phyloP scores from a whole-genome alignment of 2,888 invertebrate genomes.

The Plagodis dolabraria region DNA sequence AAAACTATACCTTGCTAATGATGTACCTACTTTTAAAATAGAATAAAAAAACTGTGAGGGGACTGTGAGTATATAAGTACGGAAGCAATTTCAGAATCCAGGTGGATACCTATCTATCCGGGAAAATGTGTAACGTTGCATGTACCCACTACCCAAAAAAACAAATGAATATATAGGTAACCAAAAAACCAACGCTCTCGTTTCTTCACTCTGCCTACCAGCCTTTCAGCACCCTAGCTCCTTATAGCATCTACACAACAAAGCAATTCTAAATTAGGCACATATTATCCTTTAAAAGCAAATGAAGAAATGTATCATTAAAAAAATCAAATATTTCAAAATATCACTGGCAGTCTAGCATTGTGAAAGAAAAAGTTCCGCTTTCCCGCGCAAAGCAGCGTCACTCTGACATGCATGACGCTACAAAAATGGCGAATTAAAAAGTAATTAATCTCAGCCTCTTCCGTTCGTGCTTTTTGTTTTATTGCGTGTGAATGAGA shows the following conservation, averaged over 20 bases:
- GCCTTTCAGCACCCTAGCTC: no score
- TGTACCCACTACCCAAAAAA: no score
- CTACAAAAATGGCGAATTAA: constrained; percentile 77
- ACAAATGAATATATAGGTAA: no score
- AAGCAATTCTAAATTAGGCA: neutral
- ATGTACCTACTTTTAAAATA: no score
- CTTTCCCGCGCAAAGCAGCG: constrained; percentile 33
- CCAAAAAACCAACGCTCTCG: no score
- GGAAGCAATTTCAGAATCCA: no score
- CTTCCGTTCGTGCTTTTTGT: constrained; percentile 63
- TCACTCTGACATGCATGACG: constrained; percentile 50
- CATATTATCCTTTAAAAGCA: neutral
- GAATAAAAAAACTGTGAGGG: no score
- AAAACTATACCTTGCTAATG: no score
- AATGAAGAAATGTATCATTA: neutral
- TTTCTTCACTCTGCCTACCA: no score
- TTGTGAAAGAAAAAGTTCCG: constrained; percentile 3
- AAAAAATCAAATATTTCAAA: neutral
- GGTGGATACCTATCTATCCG: no score
- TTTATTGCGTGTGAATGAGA: constrained; percentile 71
- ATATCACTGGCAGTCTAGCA: neutral
- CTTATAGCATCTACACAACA: neutral
- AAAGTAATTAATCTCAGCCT: constrained; percentile 72
- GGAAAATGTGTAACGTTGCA: no score
- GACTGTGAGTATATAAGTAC: no score